A percentile compares a stretch with the other conserved stretches of the same genome.
Conservation (phyloP, 2,888 invertebrate genomes). For the Anorthoa munda region DNA sequence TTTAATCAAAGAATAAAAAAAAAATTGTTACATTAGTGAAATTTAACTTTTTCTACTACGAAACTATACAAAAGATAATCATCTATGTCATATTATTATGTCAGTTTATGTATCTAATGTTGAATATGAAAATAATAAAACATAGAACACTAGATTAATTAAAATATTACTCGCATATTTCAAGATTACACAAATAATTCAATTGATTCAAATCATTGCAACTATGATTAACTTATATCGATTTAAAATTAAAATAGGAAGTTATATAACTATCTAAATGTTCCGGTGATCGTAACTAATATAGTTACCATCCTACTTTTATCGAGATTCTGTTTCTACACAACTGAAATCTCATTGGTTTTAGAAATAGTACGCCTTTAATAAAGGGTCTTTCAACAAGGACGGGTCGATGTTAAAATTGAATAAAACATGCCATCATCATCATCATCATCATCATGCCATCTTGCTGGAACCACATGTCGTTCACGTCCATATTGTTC, state of each 20-base stretch:
- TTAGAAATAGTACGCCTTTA: background rate
- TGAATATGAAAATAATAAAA: background rate
- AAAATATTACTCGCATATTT: constrained; percentile 14
- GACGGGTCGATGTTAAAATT: too few relatives aligned
- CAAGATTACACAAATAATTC: background rate
- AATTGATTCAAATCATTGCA: background rate
- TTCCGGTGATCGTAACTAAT: constrained; percentile 39
- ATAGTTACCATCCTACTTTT: constrained; percentile 21
- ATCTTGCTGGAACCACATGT: too few relatives aligned
- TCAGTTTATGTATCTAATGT: background rate
- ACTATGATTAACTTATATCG: background rate
- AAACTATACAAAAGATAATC: too few relatives aligned
- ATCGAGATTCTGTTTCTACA: constrained; percentile 50
- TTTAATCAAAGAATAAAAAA: constrained; percentile 2
- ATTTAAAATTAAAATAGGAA: constrained; percentile 39
- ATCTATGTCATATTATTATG: background rate
- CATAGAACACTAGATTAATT: constrained; percentile 5
- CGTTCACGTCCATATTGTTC: too few relatives aligned
- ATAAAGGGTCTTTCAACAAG: too few relatives aligned
- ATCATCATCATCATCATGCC: too few relatives aligned
- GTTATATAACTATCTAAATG: constrained; percentile 17
- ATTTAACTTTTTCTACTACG: constrained; percentile 1
- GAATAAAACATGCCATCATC: too few relatives aligned
- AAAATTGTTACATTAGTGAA: constrained; percentile 19
- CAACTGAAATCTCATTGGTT: constrained; percentile 32